Evolutionary conservation across 2,113 vertebrate species (phyloP), one percentile per base, ranked within the genome.

Genomic region (Ageneiosus marmoratus): DNA sequence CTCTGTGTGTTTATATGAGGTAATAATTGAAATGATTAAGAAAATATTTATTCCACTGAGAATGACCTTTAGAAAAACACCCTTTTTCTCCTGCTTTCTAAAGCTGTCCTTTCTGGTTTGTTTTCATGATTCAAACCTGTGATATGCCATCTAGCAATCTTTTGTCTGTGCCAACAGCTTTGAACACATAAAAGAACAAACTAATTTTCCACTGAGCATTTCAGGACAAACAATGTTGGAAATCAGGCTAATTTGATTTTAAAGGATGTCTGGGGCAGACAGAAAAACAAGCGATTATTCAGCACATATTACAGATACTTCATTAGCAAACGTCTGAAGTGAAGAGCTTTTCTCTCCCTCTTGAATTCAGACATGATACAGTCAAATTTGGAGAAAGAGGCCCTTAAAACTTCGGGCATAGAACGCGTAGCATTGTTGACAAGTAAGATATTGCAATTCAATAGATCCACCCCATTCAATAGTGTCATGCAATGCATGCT

Each of bases 401-500:
- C 46, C 58, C 72, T 50, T 27, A 24, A 22, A n/a, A 29, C 53
- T 24, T 53, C 18, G 55, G 7, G 27, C 48, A 8, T 11, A 37
- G 20, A 10, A 46, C 37, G 27, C 67, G 46, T 29, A 67, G 69
- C 29, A 50, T 44, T 5, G 15, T 20, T 60, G 58, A 69, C 48
- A 70, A 67, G 82, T 77, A 53, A 83, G 50, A 58, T 32, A 83
- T 83, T 83, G 73, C 44, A 32, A 80, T 86, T 83, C 62, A 83
- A 77, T 62, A 72, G 53, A 70, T 58, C 46, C 50, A 62, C 27
- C 72, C 73, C 10, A 79, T 83, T 83, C 32, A 70, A 76, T 85
- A 85, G n/a, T 65, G 29, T 55, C 58, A 20, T 67, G 32, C 27
- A 81, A 24, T 41, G 55, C 65, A 78, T 73, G 67, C 80, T 85